A percentile compares a stretch with the other conserved stretches of the same genome.
These are phyloP conservation scores for Neolamprologus sp. DNA, from an alignment of 2,113 vertebrate species.

Conservation along the genomic window DNA sequence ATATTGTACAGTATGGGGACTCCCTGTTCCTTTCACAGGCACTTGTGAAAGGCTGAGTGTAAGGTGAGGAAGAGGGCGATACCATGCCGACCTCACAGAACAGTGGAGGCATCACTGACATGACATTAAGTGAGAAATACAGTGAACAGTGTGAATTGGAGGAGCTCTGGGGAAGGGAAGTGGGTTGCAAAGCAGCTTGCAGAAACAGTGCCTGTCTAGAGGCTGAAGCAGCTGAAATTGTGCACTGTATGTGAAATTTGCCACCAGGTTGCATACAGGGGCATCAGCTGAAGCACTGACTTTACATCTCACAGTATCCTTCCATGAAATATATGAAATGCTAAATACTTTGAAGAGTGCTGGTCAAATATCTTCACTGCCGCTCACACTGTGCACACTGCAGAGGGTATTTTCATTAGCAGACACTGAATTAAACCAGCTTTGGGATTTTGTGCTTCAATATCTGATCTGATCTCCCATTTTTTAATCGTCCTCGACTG, in stretches of 20 bases:
- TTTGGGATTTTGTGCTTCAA: background rate
- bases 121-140: background rate
- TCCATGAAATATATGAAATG: background rate
- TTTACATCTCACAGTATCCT: background rate
- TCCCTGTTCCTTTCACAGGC: background rate
- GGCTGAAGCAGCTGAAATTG: background rate
- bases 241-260: rapidly evolving
- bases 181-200: background rate
- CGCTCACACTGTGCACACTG: rapidly evolving
- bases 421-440: background rate
- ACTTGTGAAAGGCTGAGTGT: background rate
- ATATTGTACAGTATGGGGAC: background rate
- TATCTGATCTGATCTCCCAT: background rate
- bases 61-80: background rate
- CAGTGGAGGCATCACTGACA: background rate
- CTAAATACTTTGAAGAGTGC: background rate
- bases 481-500: background rate
- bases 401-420: background rate
- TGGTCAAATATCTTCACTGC: background rate
- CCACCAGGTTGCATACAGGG: background rate
- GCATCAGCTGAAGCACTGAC: background rate
- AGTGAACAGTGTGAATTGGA: background rate
- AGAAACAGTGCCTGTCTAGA: background rate
- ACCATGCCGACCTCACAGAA: background rate
- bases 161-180: background rate